These are phyloP conservation scores for Psittacula derbiana DNA, from an alignment of 2,797 vertebrate genomes.

Conservation along the genomic window DNA sequence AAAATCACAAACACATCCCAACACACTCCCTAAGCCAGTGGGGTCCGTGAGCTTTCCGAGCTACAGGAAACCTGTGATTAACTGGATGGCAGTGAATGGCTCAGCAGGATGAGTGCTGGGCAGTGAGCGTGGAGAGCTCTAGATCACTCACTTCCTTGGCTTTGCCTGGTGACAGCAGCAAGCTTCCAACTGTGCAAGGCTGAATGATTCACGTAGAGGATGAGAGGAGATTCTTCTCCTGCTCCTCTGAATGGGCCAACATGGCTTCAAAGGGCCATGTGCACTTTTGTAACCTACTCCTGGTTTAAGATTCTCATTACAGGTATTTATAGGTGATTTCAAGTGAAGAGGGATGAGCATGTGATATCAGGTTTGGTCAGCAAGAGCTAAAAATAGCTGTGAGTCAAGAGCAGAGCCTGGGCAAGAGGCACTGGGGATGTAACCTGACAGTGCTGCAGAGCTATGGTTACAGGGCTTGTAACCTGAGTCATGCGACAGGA, in stretches of 20 bases:
- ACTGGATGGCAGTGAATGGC: accelerated
- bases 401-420: not conserved
- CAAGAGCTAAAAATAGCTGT: constrained; percentile 47
- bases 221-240: not conserved
- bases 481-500: not conserved
- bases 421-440: not conserved
- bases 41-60: not conserved
- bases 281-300: not conserved
- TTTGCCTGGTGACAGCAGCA: not conserved
- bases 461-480: not conserved
- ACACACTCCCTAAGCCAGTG: not conserved
- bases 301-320: not conserved
- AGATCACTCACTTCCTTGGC: not conserved
- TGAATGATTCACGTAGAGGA: not conserved
- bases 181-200: not conserved
- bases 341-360: constrained; percentile 7
- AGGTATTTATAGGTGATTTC: not conserved
- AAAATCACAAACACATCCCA: not conserved
- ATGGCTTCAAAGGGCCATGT: not conserved
- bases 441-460: not conserved
- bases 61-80: not conserved
- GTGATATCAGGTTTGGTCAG: constrained; percentile 14
- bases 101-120: not conserved
- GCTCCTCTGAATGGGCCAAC: not conserved
- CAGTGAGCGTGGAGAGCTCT: accelerated